These are phyloP conservation scores for Coremacera marginata DNA, from an alignment of 2,888 invertebrate species.

Conservation along the genomic window DNA sequence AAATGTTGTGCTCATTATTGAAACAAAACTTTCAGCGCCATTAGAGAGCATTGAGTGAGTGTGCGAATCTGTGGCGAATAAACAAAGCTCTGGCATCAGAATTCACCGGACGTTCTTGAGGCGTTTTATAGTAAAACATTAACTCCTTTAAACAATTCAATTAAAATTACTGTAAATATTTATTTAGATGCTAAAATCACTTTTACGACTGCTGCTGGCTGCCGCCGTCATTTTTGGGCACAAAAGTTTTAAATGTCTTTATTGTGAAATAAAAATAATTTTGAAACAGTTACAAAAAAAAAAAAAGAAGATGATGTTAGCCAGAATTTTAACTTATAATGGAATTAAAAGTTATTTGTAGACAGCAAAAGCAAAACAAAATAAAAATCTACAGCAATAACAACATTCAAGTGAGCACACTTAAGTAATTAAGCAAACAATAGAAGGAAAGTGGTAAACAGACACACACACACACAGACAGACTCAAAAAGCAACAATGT, in stretches of 20 bases:
- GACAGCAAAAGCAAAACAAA: not conserved
- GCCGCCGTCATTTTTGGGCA: not conserved
- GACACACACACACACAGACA: not conserved
- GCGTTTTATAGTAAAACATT: not conserved
- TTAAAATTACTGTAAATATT: constrained; percentile 18
- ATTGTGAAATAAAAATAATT: constrained; percentile 22
- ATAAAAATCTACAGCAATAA: not conserved
- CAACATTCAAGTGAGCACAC: not conserved
- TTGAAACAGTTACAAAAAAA: not conserved
- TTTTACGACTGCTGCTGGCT: not conserved
- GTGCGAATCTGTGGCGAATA: too few species aligned
- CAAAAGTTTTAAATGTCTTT: constrained; percentile 24
- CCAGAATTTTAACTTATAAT: constrained; percentile 8
- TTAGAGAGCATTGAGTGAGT: too few species aligned
- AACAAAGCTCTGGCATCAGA: too few species aligned
- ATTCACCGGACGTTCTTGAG: too few species aligned
- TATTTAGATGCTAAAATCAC: not conserved
- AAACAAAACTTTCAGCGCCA: too few species aligned
- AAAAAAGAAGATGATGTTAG: not conserved
- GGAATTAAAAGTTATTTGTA: constrained; percentile 9
- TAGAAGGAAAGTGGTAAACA: not conserved
- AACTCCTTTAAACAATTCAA: not conserved
- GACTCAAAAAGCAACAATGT: not conserved
- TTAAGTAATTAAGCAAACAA: constrained; percentile 15
- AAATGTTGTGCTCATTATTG: too few species aligned